These are phyloP conservation scores for Eublepharis macularius DNA, from an alignment of 2,113 vertebrate genomes.

Conservation along the genomic window DNA sequence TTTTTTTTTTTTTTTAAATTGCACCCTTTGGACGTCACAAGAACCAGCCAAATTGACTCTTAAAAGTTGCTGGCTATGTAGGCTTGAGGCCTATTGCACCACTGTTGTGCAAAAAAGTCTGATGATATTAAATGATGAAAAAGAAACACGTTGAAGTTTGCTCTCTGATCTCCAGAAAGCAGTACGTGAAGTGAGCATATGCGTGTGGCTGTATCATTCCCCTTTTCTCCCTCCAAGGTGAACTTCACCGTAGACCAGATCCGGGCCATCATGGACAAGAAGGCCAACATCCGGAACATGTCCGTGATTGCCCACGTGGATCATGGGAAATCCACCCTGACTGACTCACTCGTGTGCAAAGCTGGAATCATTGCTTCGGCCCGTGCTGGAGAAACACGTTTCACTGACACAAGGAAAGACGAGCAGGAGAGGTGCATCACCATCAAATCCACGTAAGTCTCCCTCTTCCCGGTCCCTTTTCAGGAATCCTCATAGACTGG, in stretches of 20 bases:
- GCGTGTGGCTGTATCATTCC: fast-evolving
- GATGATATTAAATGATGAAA: no score
- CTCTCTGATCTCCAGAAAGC: not conserved
- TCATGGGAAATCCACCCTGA: constrained; percentile 95
- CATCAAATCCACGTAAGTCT: constrained; percentile 95
- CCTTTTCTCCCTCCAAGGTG: constrained; percentile 71
- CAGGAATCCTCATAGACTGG: fast-evolving
- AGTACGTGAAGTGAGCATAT: fast-evolving
- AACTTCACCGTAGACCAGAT: constrained; percentile 99
- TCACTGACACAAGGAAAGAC: constrained; percentile 94
- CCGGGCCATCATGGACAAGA: constrained; percentile 98
- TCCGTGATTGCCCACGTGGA: constrained; percentile 97
- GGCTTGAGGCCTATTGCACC: no score
- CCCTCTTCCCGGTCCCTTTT: fast-evolving
- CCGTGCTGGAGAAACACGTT: constrained; percentile 92
- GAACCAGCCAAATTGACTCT: no score
- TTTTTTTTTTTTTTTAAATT: no score
- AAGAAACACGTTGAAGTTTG: not conserved
- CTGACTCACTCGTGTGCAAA: constrained; percentile 95
- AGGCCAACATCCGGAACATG: constrained; percentile 98
- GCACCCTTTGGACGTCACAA: no score
- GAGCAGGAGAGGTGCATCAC: constrained; percentile 97
- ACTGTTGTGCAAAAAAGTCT: no score
- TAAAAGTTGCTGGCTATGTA: no score
- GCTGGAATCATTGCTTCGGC: constrained; percentile 94